phyloP scores from a whole-genome alignment of 2,113 vertebrate species.

The Acinonyx jubatus region DNA sequence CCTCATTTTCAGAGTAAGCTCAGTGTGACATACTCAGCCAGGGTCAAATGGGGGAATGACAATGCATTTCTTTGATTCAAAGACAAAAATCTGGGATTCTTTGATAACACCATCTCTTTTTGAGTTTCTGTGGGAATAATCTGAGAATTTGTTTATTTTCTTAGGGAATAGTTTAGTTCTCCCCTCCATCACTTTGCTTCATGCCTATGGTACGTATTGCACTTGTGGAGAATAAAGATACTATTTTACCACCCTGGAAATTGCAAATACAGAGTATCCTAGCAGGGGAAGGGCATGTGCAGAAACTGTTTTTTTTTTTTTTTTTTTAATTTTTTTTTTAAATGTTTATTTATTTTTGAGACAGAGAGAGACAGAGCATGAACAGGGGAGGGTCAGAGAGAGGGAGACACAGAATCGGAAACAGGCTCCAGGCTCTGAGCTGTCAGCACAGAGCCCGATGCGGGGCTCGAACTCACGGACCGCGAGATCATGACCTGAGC shows the following conservation, averaged over 20 bases:
- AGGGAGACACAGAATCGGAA: too few relatives aligned
- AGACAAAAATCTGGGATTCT: not conserved
- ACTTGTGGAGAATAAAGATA: not conserved
- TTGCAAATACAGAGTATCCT: not conserved
- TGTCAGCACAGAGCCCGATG: too few relatives aligned
- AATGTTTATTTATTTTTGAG: too few relatives aligned
- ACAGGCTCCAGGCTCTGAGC: too few relatives aligned
- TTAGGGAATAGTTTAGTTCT: not conserved
- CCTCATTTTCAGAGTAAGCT: not conserved
- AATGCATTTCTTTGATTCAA: not conserved
- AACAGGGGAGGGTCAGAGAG: too few relatives aligned
- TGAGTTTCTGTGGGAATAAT: not conserved
- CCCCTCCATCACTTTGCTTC: not conserved
- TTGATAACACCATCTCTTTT: not conserved
- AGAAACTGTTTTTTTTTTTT: not conserved
- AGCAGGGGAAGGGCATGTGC: too few relatives aligned
- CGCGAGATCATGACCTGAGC: too few relatives aligned
- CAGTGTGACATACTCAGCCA: not conserved
- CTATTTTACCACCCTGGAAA: not conserved
- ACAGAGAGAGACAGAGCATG: too few relatives aligned
- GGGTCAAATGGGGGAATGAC: not conserved
- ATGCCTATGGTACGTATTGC: rapidly evolving
- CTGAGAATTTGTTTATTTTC: not conserved
- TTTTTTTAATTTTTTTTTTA: too few relatives aligned
- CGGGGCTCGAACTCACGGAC: too few relatives aligned